Conservation (phyloP, 2,888 invertebrate genomes). For the Suillia variegata region DNA sequence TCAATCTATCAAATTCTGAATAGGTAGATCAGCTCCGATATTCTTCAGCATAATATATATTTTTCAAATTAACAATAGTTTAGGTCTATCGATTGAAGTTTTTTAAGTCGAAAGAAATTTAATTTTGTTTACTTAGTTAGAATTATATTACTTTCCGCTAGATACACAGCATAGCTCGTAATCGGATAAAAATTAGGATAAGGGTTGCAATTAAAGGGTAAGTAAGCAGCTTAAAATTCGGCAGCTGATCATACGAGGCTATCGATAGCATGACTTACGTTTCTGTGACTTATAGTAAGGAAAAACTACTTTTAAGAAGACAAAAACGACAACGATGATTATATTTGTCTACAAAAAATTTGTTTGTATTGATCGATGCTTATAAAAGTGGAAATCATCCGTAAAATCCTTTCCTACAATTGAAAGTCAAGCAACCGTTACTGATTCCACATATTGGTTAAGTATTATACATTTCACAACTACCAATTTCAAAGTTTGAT, state of each 20-base stretch:
- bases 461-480: too few relatives aligned
- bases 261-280: too few relatives aligned
- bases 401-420: too few relatives aligned
- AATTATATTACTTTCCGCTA: neutral
- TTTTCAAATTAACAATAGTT: neutral
- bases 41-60: neutral
- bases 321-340: too few relatives aligned
- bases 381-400: too few relatives aligned
- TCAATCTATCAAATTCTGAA: neutral
- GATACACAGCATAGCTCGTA: neutral
- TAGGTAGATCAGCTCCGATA: neutral
- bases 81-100: neutral
- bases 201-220: neutral
- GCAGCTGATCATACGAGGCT: neutral
- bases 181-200: neutral
- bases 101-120: neutral
- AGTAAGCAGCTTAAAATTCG: neutral
- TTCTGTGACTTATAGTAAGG: too few relatives aligned
- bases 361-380: too few relatives aligned
- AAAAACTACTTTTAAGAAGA: too few relatives aligned
- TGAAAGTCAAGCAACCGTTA: too few relatives aligned
- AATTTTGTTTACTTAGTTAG: slow-evolving; percentile 3
- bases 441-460: too few relatives aligned
- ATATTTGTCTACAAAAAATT: too few relatives aligned
- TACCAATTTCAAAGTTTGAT: too few relatives aligned